A percentile compares a stretch with the other conserved stretches of the same genome.
Evolutionary conservation across 92 coral and sea anemone species (phyloP).

Genomic region (Meandrina meandrites): DNA sequence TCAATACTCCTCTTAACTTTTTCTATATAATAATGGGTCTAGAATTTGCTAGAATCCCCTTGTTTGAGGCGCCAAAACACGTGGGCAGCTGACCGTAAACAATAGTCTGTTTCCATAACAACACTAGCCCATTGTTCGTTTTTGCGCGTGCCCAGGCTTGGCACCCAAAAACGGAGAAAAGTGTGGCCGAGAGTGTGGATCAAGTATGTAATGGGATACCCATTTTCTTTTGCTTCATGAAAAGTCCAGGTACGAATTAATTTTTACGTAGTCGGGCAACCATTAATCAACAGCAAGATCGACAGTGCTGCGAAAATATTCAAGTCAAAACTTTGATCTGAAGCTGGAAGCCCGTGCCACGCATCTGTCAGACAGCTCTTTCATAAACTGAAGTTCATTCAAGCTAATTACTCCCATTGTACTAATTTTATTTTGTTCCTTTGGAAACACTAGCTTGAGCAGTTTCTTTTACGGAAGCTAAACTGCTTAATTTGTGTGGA

Average conservation of each 20-base stretch:
- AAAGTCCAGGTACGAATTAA: constrained; percentile 16
- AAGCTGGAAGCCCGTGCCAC: not conserved
- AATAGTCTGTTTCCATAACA: constrained; percentile 45
- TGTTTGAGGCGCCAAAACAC: not conserved
- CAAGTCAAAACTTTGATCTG: not conserved
- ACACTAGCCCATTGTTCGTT: constrained; percentile 37
- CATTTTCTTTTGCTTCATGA: not conserved
- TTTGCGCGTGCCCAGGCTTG: constrained; percentile 64
- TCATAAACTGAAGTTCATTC: not conserved
- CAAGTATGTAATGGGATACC: not conserved
- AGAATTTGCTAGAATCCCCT: not conserved
- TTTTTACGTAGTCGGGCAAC: not conserved
- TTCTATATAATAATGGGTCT: no score
- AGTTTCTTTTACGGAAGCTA: not conserved
- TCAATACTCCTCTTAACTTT: no score
- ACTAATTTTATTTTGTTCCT: not conserved
- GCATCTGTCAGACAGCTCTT: not conserved
- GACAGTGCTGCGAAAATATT: not conserved
- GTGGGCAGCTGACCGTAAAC: constrained; percentile 21
- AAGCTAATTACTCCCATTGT: not conserved
- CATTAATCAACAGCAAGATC: not conserved
- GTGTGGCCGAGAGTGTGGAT: not conserved
- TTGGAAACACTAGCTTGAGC: not conserved
- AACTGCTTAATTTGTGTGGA: not conserved
- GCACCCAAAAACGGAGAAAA: not conserved